phyloP scores from a whole-genome alignment of 2,888 invertebrate species.

The Acanthopleura granulata region DNA sequence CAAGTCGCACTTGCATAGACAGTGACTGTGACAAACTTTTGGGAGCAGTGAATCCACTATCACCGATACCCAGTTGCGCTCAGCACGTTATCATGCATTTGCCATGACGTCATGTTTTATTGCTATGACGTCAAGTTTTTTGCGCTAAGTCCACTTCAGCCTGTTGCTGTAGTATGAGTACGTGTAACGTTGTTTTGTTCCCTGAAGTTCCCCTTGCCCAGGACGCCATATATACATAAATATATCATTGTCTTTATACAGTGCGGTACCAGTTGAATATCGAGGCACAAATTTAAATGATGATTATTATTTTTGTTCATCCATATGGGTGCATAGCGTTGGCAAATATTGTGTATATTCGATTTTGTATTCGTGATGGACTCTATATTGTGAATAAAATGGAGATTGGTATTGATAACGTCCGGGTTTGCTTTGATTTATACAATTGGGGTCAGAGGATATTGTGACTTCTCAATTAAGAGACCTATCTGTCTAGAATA shows the following conservation, averaged over 20 bases:
- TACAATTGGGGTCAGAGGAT: background rate
- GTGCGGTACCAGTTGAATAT: background rate
- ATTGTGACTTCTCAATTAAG: background rate
- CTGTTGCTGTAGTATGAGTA: background rate
- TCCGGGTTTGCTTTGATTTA: background rate
- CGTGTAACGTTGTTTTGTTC: no score
- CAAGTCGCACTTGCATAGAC: no score
- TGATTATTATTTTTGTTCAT: slow-evolving; percentile 2
- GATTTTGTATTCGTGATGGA: slow-evolving; percentile 18
- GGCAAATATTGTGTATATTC: slow-evolving; percentile 16
- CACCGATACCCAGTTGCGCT: no score
- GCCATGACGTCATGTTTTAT: background rate
- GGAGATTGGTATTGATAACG: background rate
- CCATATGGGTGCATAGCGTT: slow-evolving; percentile 3
- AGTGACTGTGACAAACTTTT: no score
- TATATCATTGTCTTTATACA: background rate
- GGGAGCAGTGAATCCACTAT: no score
- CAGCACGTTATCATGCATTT: no score
- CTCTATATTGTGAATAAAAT: slow-evolving; percentile 19
- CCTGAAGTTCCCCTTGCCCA: background rate
- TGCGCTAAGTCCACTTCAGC: slow-evolving; percentile 4
- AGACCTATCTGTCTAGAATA: background rate
- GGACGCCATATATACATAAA: background rate
- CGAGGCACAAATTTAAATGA: background rate
- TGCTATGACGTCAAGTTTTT: background rate